Conservation (phyloP, 2,797 vertebrate species). For the Argya squamiceps region DNA sequence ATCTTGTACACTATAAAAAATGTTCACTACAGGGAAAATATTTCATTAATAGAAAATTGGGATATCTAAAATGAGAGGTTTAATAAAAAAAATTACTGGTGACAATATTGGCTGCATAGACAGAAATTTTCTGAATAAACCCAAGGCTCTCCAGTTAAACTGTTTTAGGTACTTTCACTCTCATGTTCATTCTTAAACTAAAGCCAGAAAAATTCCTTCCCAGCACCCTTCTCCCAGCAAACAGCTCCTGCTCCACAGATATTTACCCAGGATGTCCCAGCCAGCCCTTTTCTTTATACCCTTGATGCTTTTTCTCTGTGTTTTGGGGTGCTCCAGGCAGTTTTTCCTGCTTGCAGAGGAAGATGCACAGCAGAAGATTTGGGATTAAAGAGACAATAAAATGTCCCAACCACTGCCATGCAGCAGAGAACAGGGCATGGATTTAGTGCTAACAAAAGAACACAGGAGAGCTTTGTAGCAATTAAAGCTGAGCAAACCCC, state of each 20-base stretch:
- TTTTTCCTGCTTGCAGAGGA: not conserved
- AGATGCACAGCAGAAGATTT: not conserved
- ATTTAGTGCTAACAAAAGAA: not conserved
- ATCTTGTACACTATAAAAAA: not conserved
- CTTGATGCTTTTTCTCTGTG: not conserved
- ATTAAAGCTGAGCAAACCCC: constrained; percentile 2
- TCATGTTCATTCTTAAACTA: not conserved
- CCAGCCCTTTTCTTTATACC: not conserved
- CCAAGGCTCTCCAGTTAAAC: rapidly evolving
- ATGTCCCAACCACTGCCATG: not conserved
- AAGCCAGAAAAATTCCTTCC: not conserved
- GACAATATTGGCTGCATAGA: not conserved
- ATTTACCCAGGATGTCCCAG: not conserved
- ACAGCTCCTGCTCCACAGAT: not conserved
- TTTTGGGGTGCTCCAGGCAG: not conserved
- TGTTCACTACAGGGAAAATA: not conserved
- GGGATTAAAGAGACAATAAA: not conserved
- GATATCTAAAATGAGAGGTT: not conserved
- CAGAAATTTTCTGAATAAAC: not conserved
- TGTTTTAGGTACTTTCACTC: not conserved
- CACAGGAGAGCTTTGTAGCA: not conserved
- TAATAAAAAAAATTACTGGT: not conserved
- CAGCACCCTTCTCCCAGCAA: not conserved
- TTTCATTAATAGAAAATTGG: not conserved
- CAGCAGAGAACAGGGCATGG: not conserved